Percentiles rank a stretch among this genome's conserved stretches.
These are phyloP conservation scores for Merluccius polli DNA, from an alignment of 2,797 vertebrate species.

Conservation along the genomic window DNA sequence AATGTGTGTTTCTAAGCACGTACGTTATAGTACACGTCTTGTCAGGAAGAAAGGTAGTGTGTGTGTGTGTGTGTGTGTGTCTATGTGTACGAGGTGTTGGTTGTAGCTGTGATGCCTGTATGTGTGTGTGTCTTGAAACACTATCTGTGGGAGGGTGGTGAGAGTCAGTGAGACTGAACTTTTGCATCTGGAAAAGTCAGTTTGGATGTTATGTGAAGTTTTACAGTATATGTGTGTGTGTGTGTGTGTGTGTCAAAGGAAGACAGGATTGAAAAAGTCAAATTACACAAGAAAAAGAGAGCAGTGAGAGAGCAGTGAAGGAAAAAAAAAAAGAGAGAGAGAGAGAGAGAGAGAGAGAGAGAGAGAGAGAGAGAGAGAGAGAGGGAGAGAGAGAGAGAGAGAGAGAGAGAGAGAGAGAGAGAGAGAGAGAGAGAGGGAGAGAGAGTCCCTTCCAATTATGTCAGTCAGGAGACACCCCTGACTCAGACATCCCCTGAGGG, in stretches of 20 bases:
- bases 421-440: constrained; percentile 16
- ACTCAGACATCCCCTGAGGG: constrained; percentile 43
- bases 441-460: constrained; percentile 56
- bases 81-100: constrained; percentile 47
- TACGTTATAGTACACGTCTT: neutral
- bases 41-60: neutral
- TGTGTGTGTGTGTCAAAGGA: neutral
- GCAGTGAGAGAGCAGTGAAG: constrained; percentile 11
- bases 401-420: constrained; percentile 25
- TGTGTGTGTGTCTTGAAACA: constrained; percentile 49
- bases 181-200: too few species aligned
- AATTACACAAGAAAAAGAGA: constrained; percentile 5
- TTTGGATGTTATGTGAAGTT: too few species aligned
- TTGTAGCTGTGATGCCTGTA: constrained; percentile 47
- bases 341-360: constrained; percentile 9
- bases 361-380: constrained; percentile 18
- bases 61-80: constrained; percentile 19
- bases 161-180: too few species aligned
- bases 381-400: constrained; percentile 19
- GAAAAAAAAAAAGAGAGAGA: too few species aligned
- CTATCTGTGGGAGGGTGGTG: constrained; percentile 43
- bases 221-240: neutral
- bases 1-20: neutral
- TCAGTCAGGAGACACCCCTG: constrained; percentile 51
- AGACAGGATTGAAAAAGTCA: neutral